phyloP scores from a whole-genome alignment of 1,140 invertebrate species.

The Hermetia illucens region DNA sequence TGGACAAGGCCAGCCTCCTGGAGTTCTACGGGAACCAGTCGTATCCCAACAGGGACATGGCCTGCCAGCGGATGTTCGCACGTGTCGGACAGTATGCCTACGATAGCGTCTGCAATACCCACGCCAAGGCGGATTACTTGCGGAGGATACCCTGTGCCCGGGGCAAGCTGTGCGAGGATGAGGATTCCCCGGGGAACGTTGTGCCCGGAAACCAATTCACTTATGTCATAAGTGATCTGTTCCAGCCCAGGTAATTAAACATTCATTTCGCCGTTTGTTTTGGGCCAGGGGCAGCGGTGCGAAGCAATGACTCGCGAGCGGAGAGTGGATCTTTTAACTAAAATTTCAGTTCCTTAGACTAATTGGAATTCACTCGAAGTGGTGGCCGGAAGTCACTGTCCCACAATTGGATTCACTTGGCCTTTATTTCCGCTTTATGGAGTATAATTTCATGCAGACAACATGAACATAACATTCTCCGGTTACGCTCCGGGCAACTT shows the following conservation, averaged over 20 bases:
- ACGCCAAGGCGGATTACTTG: slow-evolving; percentile 74
- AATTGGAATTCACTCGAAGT: too few relatives aligned
- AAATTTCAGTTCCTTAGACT: slow-evolving; percentile 4
- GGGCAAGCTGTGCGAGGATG: slow-evolving; percentile 68
- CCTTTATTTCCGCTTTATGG: too few relatives aligned
- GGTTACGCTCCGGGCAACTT: too few relatives aligned
- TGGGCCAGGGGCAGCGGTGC: too few relatives aligned
- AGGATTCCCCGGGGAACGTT: slow-evolving; percentile 72
- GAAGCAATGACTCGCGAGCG: too few relatives aligned
- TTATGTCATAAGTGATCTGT: slow-evolving; percentile 76
- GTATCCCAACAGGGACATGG: slow-evolving; percentile 31
- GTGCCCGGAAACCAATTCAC: slow-evolving; percentile 84
- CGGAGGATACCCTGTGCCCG: slow-evolving; percentile 73
- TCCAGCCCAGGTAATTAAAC: slow-evolving; percentile 77
- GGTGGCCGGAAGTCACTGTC: too few relatives aligned
- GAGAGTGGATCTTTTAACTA: too few relatives aligned
- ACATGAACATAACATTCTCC: too few relatives aligned
- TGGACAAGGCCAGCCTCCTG: slow-evolving; percentile 75
- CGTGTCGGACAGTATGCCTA: slow-evolving; percentile 69
- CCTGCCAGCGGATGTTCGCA: slow-evolving; percentile 74
- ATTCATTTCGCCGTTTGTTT: too few relatives aligned
- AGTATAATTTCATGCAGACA: too few relatives aligned
- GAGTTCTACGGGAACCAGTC: slow-evolving; percentile 68
- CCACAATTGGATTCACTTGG: too few relatives aligned
- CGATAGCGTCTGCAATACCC: slow-evolving; percentile 59